These are phyloP conservation scores for Xanthorhoe designata DNA, from an alignment of 2,888 invertebrate species.

Conservation along the genomic window DNA sequence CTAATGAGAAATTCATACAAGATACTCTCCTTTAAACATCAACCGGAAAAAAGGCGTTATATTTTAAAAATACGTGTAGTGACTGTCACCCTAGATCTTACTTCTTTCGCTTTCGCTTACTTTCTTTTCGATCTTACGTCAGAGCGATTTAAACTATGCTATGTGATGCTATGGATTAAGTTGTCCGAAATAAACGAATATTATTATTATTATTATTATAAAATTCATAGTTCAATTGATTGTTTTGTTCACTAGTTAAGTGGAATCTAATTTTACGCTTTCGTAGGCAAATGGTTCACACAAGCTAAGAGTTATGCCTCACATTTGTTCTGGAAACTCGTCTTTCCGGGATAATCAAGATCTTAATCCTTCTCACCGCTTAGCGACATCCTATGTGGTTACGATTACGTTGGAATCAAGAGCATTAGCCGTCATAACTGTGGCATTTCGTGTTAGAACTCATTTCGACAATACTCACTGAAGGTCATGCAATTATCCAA, in stretches of 20 bases:
- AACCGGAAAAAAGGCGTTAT: neutral
- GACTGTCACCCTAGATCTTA: no score
- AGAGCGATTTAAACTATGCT: no score
- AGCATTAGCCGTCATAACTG: conserved; percentile 20
- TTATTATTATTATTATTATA: no score
- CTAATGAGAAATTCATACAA: neutral
- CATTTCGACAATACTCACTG: conserved; percentile 27
- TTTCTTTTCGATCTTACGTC: no score
- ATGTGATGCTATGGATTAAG: no score
- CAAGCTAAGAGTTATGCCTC: neutral
- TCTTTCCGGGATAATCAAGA: conserved; percentile 12
- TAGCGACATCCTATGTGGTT: conserved; percentile 19
- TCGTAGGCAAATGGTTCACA: neutral
- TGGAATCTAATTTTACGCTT: no score
- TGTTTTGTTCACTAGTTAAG: no score
- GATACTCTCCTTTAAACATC: neutral
- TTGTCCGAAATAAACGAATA: no score
- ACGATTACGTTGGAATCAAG: conserved; percentile 25
- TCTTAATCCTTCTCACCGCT: conserved; percentile 10
- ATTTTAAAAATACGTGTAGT: no score
- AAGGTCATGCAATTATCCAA: conserved; percentile 15
- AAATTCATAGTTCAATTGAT: no score
- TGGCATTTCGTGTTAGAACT: conserved; percentile 31
- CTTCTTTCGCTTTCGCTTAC: no score
- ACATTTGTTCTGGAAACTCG: conserved; percentile 3